A percentile compares a stretch with the other conserved stretches of the same genome.
Conservation (phyloP, 1,140 invertebrate genomes). For the Galendromus occidentalis region DNA sequence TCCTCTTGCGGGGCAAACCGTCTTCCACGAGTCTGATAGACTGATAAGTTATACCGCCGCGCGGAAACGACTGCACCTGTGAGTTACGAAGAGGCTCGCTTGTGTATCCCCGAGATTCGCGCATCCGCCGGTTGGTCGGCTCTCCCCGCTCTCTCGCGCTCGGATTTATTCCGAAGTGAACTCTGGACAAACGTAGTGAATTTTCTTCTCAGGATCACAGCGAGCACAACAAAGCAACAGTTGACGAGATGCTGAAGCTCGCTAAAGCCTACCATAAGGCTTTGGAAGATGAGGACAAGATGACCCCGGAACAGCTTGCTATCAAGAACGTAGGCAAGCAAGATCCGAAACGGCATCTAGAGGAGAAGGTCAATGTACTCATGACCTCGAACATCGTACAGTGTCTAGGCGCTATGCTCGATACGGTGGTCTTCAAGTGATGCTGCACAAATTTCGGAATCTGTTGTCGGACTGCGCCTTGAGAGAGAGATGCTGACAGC, state of each 20-base stretch:
- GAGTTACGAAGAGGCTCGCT: too few relatives aligned
- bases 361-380: slow-evolving; percentile 90
- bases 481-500: neutral
- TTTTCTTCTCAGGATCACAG: slow-evolving; percentile 51
- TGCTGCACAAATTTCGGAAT: neutral
- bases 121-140: too few relatives aligned
- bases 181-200: too few relatives aligned
- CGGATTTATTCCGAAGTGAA: too few relatives aligned
- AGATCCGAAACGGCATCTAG: slow-evolving; percentile 97
- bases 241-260: slow-evolving; percentile 86
- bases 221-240: slow-evolving; percentile 58
- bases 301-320: slow-evolving; percentile 97
- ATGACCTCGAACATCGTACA: slow-evolving; percentile 98
- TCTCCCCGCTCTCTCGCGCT: too few relatives aligned
- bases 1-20: too few relatives aligned
- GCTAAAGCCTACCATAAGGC: slow-evolving; percentile 98
- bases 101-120: too few relatives aligned
- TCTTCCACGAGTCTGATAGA: too few relatives aligned
- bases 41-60: too few relatives aligned
- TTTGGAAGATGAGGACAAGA: slow-evolving; percentile 96
- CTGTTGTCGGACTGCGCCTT: neutral
- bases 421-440: slow-evolving; percentile 88
- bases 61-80: too few relatives aligned
- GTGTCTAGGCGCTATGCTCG: slow-evolving; percentile 92
- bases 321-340: slow-evolving; percentile 99